Base-by-base conservation (phyloP, 2,113 vertebrate genomes). In the Brienomyrus longianalis region DNA sequence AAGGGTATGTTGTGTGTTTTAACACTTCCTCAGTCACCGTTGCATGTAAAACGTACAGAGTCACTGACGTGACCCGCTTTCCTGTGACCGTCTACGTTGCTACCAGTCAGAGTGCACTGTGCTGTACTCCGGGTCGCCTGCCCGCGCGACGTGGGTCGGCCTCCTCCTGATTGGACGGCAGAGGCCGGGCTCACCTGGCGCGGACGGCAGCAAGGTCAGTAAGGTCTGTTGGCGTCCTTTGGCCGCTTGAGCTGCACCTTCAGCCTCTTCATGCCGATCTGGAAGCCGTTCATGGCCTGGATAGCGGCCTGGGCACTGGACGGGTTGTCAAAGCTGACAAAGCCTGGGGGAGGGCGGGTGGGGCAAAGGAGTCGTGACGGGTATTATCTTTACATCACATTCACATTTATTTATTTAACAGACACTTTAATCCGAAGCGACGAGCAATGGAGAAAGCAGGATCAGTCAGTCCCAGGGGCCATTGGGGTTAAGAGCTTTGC, bases 261-360 rank as follows among this genome's bases (percentile, higher is more conserved):
- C 95, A 97, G 96, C 93, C 97, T 96, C 95, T 97, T 97, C 97
- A 97, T 97, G 94, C 97, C 97, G 85, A 97, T 93, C 91, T 93
- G 93, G 89, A 93, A 93, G 83, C 93, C 93, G 47, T 93, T 93
- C 93, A 93, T 93, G 91, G 97, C 96, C 93, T 97, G 97, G 94
- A 97, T 97, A 93, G 97, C 97, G 9, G 97, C 96, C 96, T 97
- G 97, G 93, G 97, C 97, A 31, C 97, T 97, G 89, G 96, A 95
- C 7, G 97, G 97, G 95, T 97, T 97, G 95, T 97, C 97, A 92
- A 97, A 97, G 94, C 97, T 97, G 95, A 97, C 97, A 47, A 97
- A 97, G 90, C 97, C 97, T 97, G 93, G 84, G 86, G 17, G 89
- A 0, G 0, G 83, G 27, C 19, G 21, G 56, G 3, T 19, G 70